Conservation (phyloP, 2,797 vertebrate species). For the Cuculus canorus region DNA sequence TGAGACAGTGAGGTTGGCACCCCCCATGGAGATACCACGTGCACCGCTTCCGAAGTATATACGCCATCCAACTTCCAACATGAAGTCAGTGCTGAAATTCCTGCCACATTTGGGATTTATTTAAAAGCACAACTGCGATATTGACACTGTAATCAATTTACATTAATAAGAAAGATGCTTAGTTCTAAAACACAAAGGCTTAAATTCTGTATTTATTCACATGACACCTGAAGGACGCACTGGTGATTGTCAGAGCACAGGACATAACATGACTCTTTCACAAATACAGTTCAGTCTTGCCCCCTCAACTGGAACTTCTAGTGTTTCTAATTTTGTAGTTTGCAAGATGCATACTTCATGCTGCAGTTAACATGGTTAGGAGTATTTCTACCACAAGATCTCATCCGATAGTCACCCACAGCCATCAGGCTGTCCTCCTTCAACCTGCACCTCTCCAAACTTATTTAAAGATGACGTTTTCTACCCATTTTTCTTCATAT, state of each 20-base stretch:
- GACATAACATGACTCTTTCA: neutral
- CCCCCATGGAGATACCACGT: rapidly evolving
- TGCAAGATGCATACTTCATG: neutral
- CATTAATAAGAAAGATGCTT: neutral
- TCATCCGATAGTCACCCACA: neutral
- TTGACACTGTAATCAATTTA: neutral
- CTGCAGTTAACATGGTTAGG: rapidly evolving
- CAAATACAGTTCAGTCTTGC: neutral
- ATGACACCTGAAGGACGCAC: neutral
- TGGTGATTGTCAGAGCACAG: neutral
- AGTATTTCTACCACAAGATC: neutral
- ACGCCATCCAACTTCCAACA: neutral
- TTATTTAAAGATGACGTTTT: neutral
- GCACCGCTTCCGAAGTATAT: rapidly evolving
- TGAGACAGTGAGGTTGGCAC: neutral
- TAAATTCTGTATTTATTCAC: neutral
- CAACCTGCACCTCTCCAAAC: neutral
- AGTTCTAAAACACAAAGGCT: neutral
- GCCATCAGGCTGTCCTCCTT: neutral
- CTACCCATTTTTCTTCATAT: neutral
- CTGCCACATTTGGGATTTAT: neutral
- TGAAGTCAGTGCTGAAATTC: neutral
- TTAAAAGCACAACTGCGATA: neutral
- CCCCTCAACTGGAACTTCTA: neutral
- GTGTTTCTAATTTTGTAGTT: neutral